Conservation (phyloP, 2,113 vertebrate genomes). For the Mormyrus iriodes region DNA sequence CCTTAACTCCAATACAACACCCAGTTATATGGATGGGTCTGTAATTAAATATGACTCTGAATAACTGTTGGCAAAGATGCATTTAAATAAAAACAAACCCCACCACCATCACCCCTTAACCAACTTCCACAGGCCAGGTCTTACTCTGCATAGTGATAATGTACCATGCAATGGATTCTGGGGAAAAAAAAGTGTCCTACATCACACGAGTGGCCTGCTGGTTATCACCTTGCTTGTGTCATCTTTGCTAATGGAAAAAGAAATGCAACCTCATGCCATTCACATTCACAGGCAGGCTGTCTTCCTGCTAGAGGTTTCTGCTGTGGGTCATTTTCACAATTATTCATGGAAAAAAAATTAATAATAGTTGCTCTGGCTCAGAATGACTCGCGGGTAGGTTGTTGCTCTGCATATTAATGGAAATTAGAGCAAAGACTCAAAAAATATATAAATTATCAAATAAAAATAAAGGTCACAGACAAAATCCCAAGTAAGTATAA, state of each 20-base stretch:
- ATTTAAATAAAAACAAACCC: neutral
- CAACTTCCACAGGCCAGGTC: neutral
- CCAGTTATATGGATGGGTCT: neutral
- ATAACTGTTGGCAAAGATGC: neutral
- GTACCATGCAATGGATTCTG: neutral
- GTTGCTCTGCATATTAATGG: neutral
- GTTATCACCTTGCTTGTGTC: neutral
- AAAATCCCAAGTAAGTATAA: neutral
- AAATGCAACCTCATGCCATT: neutral
- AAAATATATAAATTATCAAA: neutral
- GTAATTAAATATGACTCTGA: neutral
- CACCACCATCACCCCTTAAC: neutral
- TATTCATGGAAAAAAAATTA: neutral
- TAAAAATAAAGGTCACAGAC: neutral
- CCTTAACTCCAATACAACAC: neutral
- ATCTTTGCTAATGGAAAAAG: neutral
- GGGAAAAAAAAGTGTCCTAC: neutral
- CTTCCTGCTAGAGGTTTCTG: neutral
- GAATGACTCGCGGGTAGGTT: neutral
- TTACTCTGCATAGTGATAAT: neutral
- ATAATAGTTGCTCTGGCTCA: neutral
- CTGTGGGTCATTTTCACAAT: neutral
- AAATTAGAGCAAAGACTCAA: constrained; percentile 2
- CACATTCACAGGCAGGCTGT: neutral
- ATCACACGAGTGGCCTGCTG: neutral